Base-by-base conservation (phyloP, 2,797 vertebrate species). In the Odontamblyopus rebecca region DNA sequence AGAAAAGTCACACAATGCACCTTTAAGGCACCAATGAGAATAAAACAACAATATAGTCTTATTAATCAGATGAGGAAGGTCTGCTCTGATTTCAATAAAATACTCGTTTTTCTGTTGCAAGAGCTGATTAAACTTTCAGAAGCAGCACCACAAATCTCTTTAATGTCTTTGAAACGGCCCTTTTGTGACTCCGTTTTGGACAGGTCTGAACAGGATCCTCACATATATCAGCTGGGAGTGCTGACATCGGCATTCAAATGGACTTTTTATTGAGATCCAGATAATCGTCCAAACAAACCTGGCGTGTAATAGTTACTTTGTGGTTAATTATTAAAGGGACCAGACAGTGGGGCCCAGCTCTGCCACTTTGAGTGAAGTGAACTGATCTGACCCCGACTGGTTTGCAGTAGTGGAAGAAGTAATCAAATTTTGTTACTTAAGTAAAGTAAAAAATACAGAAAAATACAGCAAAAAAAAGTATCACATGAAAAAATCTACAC, bases 11-110 rank as follows among this genome's bases (percentile, higher is more conserved):
- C 30, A 32, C 30, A 32, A 32, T 35, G 6, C 0, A 32, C 30
- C 30, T 35, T 35, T 89, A 79, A 79, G 71, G 67, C 60, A 65
- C 71, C 80, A 82, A 89, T 84, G 72, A 35, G 84, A 87, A 85
- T 60, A 66, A 82, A 89, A 82, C 82, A 88, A 44, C 69, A 73
- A 88, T 73, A 86, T 76, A 67, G 77, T 90, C 78, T 84, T 79
- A 6, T 29, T 26, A 53, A 54, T 50, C 65, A 23, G 70, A 70
- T 30, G 80, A 81, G 80, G 18, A 65, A 15, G 69, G 81, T 86
- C 82, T 61, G 71, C 77, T 70, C 84, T 66, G 74, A 84, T 72
- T 80, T 75, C 15, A 29, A 65, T 82, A 66, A 84, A 70, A 74
- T 71, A 77, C 69, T 68, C 60, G 68, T 61, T 86, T 83, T 70